Base-by-base conservation (phyloP, 2,113 vertebrate genomes). In the Poeciliopsis turrubarensis region DNA sequence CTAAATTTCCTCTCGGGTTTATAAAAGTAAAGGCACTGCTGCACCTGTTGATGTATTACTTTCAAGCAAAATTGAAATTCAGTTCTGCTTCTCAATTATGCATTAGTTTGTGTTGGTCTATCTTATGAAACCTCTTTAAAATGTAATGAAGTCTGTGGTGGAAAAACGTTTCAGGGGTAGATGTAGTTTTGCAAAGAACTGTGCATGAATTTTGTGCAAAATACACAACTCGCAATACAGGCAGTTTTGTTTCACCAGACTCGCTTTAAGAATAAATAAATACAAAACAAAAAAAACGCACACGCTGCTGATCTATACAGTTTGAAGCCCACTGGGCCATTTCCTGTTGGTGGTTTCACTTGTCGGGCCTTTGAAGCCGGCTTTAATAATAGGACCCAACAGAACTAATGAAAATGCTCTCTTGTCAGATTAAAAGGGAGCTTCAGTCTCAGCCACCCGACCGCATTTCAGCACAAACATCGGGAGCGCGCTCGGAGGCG, bases 331-430 rank as follows among this genome's bases (percentile, higher is more conserved):
- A 81, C 86, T 89, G 78, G 89, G 81, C 87, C 81, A 89, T 91
- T 94, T 95, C 94, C 94, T 93, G 91, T 90, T 78, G 63, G 93
- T 90, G 94, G 93, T 94, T 94, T 86, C 92, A 91, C 92, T 94
- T 92, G 90, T 92, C 89, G 80, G 74, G 87, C 86, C 92, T 94
- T 94, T 94, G 93, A 94, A 92, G 90, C 79, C 26, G 64, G 60
- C 80, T 92, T 87, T 94, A 93, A 94, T 94, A 94, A 94, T 92
- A 94, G 92, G 92, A 93, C 89, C 90, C 87, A 93, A 90, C 90
- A 91, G 88, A 92, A 89, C 90, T 94, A 94, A 94, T 95, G 92
- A 93, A 94, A 95, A 93, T 78, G 86, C 89, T 93, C 87, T 86
- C 88, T 41, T 81, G 87, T 93, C 92, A 92, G 90, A 95, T 94